Percentiles rank a stretch among this genome's conserved stretches.
These are phyloP conservation scores for Cephalopachus bancanus DNA, from an alignment of 2,797 vertebrate genomes.

Conservation along the genomic window DNA sequence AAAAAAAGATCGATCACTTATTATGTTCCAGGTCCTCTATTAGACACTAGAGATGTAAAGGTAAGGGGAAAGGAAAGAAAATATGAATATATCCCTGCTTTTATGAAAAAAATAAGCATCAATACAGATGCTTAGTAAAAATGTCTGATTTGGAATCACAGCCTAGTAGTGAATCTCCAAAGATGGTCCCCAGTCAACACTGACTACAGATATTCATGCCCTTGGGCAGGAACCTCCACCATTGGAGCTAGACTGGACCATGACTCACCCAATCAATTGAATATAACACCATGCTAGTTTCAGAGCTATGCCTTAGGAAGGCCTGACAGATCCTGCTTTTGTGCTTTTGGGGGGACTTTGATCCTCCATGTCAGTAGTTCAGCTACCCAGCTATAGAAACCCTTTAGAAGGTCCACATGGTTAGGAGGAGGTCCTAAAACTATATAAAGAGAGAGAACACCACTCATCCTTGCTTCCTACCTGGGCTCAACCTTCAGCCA, in stretches of 20 bases:
- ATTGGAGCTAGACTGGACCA: not conserved
- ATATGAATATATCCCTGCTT: not conserved
- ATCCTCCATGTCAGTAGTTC: not conserved
- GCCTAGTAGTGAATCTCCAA: not conserved
- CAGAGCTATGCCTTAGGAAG: not conserved
- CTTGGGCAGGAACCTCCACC: not conserved
- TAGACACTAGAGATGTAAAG: not conserved
- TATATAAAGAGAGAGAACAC: not conserved
- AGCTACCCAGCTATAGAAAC: not conserved
- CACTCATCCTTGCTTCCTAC: not conserved
- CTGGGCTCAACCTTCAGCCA: not conserved
- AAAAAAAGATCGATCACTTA: not conserved
- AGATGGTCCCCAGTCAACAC: not conserved
- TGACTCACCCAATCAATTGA: not conserved
- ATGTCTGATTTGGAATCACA: not conserved
- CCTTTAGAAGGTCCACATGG: not conserved
- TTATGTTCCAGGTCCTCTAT: not conserved
- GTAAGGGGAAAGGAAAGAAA: not conserved
- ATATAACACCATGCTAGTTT: not conserved
- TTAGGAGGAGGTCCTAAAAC: not conserved
- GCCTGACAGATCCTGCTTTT: not conserved
- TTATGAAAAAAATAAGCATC: not conserved
- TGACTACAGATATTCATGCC: not conserved
- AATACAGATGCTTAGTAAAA: not conserved
- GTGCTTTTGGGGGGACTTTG: not conserved